Percentiles rank a stretch among this genome's conserved stretches.
These are phyloP conservation scores for Novumbra hubbsi DNA, from an alignment of 2,797 vertebrate genomes.

Conservation along the genomic window DNA sequence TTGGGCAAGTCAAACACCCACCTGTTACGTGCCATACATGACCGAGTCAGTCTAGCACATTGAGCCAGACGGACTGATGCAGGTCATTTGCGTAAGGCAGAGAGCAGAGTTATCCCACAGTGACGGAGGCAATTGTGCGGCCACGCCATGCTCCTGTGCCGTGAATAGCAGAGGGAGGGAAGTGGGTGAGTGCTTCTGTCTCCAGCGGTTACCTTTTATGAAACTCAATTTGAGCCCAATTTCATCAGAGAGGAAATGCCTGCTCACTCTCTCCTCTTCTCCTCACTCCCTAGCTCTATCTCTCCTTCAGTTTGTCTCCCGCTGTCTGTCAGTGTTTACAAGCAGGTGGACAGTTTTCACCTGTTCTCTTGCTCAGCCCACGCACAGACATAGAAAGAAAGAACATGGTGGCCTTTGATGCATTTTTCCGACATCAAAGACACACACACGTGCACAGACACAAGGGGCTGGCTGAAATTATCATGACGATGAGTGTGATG, in stretches of 20 bases:
- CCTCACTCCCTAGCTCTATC: neutral
- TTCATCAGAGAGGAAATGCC: slow-evolving; percentile 40
- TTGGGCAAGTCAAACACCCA: neutral
- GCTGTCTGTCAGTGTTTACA: neutral
- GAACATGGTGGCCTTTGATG: neutral
- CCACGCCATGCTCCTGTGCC: slow-evolving; percentile 22
- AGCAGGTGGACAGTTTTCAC: slow-evolving; percentile 1
- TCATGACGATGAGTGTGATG: slow-evolving; percentile 54
- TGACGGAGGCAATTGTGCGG: slow-evolving; percentile 21
- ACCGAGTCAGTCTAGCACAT: slow-evolving; percentile 22
- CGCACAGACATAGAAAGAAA: neutral
- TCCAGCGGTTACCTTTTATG: slow-evolving; percentile 51
- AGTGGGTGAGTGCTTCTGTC: slow-evolving; percentile 8
- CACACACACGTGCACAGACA: neutral
- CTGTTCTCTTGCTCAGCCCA: slow-evolving; percentile 1
- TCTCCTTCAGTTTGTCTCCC: neutral
- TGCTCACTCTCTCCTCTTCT: neutral
- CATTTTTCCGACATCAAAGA: neutral
- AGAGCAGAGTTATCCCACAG: neutral
- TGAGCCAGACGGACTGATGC: neutral
- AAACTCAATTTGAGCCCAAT: slow-evolving; percentile 54
- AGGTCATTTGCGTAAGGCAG: slow-evolving; percentile 11
- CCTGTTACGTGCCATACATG: neutral
- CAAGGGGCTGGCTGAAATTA: slow-evolving; percentile 39
- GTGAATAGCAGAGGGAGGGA: slow-evolving; percentile 12